Base-by-base conservation (phyloP, 2,113 vertebrate species). In the Dryoscopus gambensis region DNA sequence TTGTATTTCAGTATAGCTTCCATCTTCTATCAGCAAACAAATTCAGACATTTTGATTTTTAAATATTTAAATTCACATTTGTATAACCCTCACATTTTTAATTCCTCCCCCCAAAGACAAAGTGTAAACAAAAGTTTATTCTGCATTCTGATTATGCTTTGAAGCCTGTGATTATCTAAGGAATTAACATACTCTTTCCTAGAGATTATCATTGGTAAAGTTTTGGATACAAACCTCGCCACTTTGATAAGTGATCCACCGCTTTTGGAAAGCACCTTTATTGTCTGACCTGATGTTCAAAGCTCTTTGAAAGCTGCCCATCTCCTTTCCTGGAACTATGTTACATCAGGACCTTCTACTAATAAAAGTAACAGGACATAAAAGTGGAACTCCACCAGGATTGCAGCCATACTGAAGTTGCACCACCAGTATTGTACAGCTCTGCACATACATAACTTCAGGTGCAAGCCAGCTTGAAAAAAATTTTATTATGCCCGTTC, bases 81-180 rank as follows among this genome's bases (percentile, higher is more conserved):
- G 31, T 52, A 25, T 90, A 84, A 70, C 16, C 44, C 6, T 55
- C 57, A 83, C 39, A 33, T 68, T 31, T 17, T 19, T 75, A 37
- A 8, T 20, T 31, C 22, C 25, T 1, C 0, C 1, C 1, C 13
- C 0, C 25, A 1, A 87, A 67, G 22, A 37, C 13, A 52, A 84
- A 71, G 28, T 27, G 35, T 57, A 92, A 92, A 77, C 63, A 75
- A 28, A 71, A 53, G 8, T 71, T 87, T 49, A 92, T 46, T 49
- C 55, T 28, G 28, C 39, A 53, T 82, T 87, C 69, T 56, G 33
- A 87, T 70, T 89, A 79, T 80, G 21, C 62, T 90, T 85, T 70
- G 64, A 89, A 84, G 73, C 12, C 82, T 70, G 53, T n/a, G 67
- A 82, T 87, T 67, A 92, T n/a, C 59, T 27, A 1, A 77, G 67